phyloP scores from a whole-genome alignment of 2,888 invertebrate genomes.

The Amphiduros pacificus region DNA sequence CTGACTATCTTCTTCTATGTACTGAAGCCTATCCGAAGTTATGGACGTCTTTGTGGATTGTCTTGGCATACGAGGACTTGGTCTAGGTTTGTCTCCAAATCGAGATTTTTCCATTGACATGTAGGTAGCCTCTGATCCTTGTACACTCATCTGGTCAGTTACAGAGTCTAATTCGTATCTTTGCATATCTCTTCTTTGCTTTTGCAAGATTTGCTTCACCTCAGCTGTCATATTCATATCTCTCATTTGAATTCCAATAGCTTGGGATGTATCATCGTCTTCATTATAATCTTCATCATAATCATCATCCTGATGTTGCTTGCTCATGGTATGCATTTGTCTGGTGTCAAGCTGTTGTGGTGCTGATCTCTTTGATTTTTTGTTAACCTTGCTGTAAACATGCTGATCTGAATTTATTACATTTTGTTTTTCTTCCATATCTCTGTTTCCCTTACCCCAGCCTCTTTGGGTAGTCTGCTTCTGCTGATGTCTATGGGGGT shows the following conservation, averaged over 20 bases:
- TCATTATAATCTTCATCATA: too few relatives aligned
- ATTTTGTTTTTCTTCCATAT: neutral
- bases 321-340: neutral
- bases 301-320: slow-evolving; percentile 1
- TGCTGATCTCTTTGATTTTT: neutral
- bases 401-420: neutral
- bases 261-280: neutral
- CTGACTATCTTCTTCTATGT: neutral
- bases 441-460: too few relatives aligned
- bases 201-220: neutral
- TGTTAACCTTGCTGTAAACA: neutral
- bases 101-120: slow-evolving; percentile 3
- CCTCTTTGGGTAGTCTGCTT: too few relatives aligned
- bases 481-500: neutral
- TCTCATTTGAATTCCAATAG: neutral
- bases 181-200: neutral
- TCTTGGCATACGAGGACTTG: slow-evolving; percentile 1
- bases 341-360: neutral
- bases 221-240: neutral
- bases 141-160: slow-evolving; percentile 5
- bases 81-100: neutral
- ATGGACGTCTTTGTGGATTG: too few relatives aligned
- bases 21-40: too few relatives aligned
- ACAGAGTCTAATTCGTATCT: slow-evolving; percentile 1
- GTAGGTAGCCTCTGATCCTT: slow-evolving; percentile 12